These are phyloP conservation scores for Lapara coniferarum DNA, from an alignment of 2,888 invertebrate species.

Conservation along the genomic window DNA sequence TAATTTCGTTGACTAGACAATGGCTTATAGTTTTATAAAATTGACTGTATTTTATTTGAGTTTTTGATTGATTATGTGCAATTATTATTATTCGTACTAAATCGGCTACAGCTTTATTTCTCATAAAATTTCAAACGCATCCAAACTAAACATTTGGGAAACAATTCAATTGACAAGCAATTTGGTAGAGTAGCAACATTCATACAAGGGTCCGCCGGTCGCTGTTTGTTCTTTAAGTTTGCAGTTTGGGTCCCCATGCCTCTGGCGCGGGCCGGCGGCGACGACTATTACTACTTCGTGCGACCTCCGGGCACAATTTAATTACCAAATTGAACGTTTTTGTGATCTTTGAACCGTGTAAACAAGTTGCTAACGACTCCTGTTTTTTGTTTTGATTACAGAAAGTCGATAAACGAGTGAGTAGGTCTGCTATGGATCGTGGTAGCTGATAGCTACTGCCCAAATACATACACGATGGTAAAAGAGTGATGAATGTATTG, in stretches of 20 bases:
- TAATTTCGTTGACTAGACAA: no score
- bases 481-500: no score
- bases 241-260: slow-evolving; percentile 39
- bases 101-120: no score
- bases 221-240: slow-evolving; percentile 67
- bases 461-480: no score
- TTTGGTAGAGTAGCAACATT: slow-evolving; percentile 52
- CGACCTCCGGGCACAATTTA: slow-evolving; percentile 65
- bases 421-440: no score
- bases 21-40: no score
- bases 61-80: no score
- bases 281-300: slow-evolving; percentile 21
- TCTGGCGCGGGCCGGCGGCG: slow-evolving; percentile 32
- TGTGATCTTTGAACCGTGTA: slow-evolving; percentile 65
- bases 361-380: slow-evolving; percentile 52
- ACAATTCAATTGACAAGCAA: slow-evolving; percentile 53
- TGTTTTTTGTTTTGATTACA: not conserved
- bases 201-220: slow-evolving; percentile 31
- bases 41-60: no score
- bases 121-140: not conserved
- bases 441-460: not conserved
- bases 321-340: slow-evolving; percentile 79
- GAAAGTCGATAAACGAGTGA: no score
- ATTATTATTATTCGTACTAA: no score
- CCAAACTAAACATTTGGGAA: slow-evolving; percentile 23